phyloP scores from a whole-genome alignment of 2,113 vertebrate genomes.

The Recurvirostra avosetta region DNA sequence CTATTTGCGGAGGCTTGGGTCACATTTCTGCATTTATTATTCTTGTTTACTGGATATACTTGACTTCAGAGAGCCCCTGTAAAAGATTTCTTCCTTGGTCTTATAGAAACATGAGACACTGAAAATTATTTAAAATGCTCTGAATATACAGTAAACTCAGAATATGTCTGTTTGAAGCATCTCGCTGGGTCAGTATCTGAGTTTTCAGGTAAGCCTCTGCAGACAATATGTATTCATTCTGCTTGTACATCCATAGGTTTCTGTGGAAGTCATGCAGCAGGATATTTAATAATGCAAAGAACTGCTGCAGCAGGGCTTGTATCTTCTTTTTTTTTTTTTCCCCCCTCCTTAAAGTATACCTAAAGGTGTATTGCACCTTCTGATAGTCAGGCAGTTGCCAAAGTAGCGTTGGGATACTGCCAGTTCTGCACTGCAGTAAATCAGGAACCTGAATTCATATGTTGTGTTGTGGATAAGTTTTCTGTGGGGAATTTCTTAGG shows the following conservation, averaged over 20 bases:
- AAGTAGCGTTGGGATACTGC: conserved; percentile 24
- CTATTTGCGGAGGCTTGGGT: not conserved
- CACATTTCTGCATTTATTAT: not conserved
- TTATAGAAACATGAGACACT: not conserved
- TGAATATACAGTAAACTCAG: not conserved
- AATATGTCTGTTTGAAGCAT: not conserved
- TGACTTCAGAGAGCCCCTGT: not conserved
- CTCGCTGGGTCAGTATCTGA: not conserved
- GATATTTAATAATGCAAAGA: conserved; percentile 36
- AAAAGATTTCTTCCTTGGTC: not conserved
- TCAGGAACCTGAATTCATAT: conserved; percentile 11
- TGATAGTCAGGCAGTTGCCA: conserved; percentile 1
- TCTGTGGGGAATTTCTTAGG: not conserved
- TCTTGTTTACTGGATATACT: not conserved
- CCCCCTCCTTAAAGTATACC: not conserved
- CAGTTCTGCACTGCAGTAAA: conserved; percentile 66
- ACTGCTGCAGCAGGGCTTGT: not conserved
- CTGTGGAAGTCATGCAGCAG: conserved; percentile 5
- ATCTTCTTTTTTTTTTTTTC: not conserved
- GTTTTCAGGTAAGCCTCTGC: not conserved
- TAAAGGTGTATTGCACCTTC: conserved; percentile 30
- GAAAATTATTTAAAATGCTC: not conserved
- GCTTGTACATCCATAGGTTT: not conserved
- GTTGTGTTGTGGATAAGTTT: not conserved
- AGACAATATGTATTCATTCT: not conserved